Conservation (phyloP, 2,797 vertebrate species). For the Acrossocheilus wenchowensis region DNA sequence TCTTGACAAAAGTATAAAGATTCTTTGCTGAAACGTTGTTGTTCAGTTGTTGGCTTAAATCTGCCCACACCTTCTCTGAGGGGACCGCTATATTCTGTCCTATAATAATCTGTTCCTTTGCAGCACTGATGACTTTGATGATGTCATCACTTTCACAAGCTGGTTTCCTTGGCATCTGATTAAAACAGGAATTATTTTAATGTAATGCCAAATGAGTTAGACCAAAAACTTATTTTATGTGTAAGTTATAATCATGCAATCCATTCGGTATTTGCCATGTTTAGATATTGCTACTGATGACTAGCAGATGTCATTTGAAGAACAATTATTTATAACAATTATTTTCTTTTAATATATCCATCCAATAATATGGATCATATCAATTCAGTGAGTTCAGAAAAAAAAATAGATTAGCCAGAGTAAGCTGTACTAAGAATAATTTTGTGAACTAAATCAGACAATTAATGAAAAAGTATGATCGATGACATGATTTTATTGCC, state of each 20-base stretch:
- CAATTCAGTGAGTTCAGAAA: neutral
- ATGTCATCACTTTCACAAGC: conserved; percentile 17
- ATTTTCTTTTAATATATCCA: neutral
- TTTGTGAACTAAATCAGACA: no score
- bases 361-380: neutral
- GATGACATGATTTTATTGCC: no score
- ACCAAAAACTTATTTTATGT: neutral
- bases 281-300: neutral
- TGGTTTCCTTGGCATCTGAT: neutral
- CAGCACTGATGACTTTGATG: conserved; percentile 19
- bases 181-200: neutral
- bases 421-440: neutral
- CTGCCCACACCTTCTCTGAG: conserved; percentile 9
- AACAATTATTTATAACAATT: neutral
- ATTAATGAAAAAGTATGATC: no score
- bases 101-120: conserved; percentile 11
- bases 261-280: neutral
- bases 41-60: conserved; percentile 23
- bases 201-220: neutral
- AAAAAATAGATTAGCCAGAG: neutral
- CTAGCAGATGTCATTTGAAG: neutral
- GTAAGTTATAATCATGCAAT: neutral
- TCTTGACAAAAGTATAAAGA: conserved; percentile 28
- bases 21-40: conserved; percentile 30
- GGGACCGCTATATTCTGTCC: conserved; percentile 8